phyloP scores from a whole-genome alignment of 1,140 invertebrate genomes.

The Drosophila pruinosa region DNA sequence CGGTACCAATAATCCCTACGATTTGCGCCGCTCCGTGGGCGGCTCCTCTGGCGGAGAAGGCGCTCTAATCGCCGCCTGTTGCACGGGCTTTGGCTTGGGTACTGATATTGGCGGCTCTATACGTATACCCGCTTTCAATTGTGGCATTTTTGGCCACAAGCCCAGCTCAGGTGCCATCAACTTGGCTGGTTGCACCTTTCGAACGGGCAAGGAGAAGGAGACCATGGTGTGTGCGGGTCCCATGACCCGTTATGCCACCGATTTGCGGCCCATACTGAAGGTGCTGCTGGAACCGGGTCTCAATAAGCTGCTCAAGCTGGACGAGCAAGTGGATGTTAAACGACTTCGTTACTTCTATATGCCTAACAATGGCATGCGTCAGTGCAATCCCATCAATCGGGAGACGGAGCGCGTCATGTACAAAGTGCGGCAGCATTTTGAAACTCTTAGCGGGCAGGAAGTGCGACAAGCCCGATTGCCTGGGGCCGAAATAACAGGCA shows the following conservation, averaged over 20 bases:
- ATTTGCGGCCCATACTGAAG: constrained; percentile 89
- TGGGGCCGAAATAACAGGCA: constrained; percentile 86
- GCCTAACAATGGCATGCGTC: constrained; percentile 87
- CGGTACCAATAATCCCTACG: constrained; percentile 96
- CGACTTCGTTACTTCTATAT: constrained; percentile 91
- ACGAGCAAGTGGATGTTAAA: constrained; percentile 86
- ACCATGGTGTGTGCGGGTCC: constrained; percentile 90
- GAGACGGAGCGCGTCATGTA: constrained; percentile 88
- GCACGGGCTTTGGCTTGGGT: constrained; percentile 91
- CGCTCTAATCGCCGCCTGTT: constrained; percentile 88
- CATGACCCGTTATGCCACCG: constrained; percentile 89
- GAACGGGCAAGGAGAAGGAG: constrained; percentile 84
- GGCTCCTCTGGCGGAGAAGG: constrained; percentile 94
- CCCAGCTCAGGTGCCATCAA: constrained; percentile 88
- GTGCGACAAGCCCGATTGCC: constrained; percentile 83
- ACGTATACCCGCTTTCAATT: constrained; percentile 96
- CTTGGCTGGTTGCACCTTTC: constrained; percentile 85
- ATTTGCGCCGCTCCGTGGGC: constrained; percentile 90
- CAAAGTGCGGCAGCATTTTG: constrained; percentile 81
- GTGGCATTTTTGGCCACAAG: constrained; percentile 97
- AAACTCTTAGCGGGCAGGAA: constrained; percentile 44
- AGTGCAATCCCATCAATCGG: constrained; percentile 87
- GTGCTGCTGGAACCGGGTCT: constrained; percentile 63
- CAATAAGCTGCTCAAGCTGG: constrained; percentile 76
- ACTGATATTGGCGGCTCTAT: constrained; percentile 98